Base-by-base conservation (phyloP, 2,113 vertebrate genomes). In the Corythoichthys intestinalis region DNA sequence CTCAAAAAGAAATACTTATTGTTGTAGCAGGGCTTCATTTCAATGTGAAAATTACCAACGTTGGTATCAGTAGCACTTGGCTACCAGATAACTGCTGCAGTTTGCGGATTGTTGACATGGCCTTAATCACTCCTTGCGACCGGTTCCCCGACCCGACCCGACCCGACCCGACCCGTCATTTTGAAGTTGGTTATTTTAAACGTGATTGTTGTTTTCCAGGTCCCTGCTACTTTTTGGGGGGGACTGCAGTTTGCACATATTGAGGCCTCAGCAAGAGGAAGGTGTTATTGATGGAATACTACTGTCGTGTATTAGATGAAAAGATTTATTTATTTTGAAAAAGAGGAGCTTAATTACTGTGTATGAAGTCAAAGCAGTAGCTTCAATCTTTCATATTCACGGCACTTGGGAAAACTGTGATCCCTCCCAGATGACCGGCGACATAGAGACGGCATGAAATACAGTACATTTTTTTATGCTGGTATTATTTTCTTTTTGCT, bases 241-340 rank as follows among this genome's bases (percentile, higher is more conserved):
- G 69, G 81, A 66, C 73, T 88, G 86, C 89, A 88, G 85, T 88
- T 87, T 91, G 87, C 87, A 90, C 86, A 89, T 83, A 76, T 72
- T 78, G 66, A 86, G 72, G 75, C 74, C 76, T 81, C 81, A 66
- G 47, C 12, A 61, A 17, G 56, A 66, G 47, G 73, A 39, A 4
- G 38, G 54, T 69, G 59, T 34, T 58, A 66, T 84, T 75, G 75
- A 87, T 87, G 84, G 89, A 69, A 76, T 83, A 86, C 91, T 91
- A 87, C 86, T 88, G 86, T 89, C 71, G 80, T 84, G 72, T 90
- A 72, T 86, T 69, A 80, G 80, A 90, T 86, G 86, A 85, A 70
- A 87, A 88, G 53, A 83, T 60, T 80, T 87, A 93, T 92, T 93
- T 92, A 92, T 93, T 93, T 91, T 85, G 80, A 70, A 81, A 81